Percentiles rank a stretch among this genome's conserved stretches.
Evolutionary conservation across 2,888 invertebrate genomes (phyloP).

Genomic region (Buathra laborator): DNA sequence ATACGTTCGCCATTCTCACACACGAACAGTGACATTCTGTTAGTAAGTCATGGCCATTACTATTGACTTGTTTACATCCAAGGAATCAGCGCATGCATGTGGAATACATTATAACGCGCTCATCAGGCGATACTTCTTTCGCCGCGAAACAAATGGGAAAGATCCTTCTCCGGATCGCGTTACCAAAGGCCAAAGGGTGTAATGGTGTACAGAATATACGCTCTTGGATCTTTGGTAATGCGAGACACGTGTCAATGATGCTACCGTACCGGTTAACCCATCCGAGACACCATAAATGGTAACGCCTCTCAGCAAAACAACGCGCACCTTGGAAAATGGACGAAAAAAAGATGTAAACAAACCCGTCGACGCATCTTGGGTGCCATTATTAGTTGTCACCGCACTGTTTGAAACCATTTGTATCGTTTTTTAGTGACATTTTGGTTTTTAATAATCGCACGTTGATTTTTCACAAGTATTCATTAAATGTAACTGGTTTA

Average conservation of each 20-base stretch:
- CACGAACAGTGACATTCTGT: constrained; percentile 30
- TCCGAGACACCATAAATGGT: too few relatives aligned
- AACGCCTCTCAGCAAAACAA: too few relatives aligned
- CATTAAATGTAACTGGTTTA: too few relatives aligned
- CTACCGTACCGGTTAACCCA: too few relatives aligned
- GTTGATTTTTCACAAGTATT: too few relatives aligned
- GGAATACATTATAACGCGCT: neutral
- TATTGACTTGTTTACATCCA: constrained; percentile 33
- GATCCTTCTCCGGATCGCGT: neutral
- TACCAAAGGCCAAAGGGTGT: neutral
- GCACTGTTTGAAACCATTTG: too few relatives aligned
- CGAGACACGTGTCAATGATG: neutral
- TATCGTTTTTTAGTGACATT: too few relatives aligned
- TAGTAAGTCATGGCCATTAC: constrained; percentile 44
- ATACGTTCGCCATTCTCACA: constrained; percentile 3
- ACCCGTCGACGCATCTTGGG: too few relatives aligned
- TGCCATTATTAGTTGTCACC: too few relatives aligned
- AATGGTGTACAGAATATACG: neutral
- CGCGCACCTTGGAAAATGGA: too few relatives aligned
- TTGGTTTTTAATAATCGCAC: too few relatives aligned
- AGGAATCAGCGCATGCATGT: constrained; percentile 2
- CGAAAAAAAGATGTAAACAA: too few relatives aligned
- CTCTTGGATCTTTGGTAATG: neutral
- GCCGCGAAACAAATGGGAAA: neutral
- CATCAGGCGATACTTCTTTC: neutral